These are phyloP conservation scores for Manacus vitellinus DNA, from an alignment of 2,113 vertebrate species.

Conservation along the genomic window DNA sequence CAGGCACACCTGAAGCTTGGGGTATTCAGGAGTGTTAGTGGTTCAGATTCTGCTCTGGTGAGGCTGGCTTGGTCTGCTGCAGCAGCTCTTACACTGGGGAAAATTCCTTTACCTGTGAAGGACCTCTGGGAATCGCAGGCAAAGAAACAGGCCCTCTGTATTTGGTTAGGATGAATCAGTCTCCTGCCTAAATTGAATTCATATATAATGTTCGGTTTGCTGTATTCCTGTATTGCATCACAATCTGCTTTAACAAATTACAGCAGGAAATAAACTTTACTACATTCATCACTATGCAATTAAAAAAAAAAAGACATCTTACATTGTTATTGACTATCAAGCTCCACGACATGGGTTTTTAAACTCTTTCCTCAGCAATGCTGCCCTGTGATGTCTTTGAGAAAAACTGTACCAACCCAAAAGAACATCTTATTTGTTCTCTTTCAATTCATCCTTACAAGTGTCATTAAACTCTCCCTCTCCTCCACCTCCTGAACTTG, in stretches of 20 bases:
- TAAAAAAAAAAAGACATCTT: not conserved
- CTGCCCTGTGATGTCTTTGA: not conserved
- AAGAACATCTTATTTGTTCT: not conserved
- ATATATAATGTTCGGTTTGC: not conserved
- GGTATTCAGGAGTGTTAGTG: not conserved
- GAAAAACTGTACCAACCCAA: not conserved
- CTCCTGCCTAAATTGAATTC: not conserved
- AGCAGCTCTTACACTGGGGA: not conserved
- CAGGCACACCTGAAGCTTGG: not conserved
- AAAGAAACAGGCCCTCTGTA: not conserved
- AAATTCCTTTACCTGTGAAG: not conserved
- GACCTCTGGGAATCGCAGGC: not conserved
- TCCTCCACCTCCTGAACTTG: not conserved
- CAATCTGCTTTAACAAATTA: not conserved
- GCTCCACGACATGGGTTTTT: not conserved
- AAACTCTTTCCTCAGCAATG: not conserved
- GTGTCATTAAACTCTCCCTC: not conserved
- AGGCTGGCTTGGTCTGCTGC: not conserved
- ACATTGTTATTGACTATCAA: not conserved
- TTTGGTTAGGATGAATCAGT: not conserved
- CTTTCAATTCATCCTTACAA: not conserved
- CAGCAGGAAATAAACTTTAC: conserved; percentile 2
- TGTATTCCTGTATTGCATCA: not conserved
- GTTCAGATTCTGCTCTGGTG: not conserved
- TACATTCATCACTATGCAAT: not conserved